phyloP scores from a whole-genome alignment of 2,797 vertebrate genomes.

The Urosaurus nigricauda region DNA sequence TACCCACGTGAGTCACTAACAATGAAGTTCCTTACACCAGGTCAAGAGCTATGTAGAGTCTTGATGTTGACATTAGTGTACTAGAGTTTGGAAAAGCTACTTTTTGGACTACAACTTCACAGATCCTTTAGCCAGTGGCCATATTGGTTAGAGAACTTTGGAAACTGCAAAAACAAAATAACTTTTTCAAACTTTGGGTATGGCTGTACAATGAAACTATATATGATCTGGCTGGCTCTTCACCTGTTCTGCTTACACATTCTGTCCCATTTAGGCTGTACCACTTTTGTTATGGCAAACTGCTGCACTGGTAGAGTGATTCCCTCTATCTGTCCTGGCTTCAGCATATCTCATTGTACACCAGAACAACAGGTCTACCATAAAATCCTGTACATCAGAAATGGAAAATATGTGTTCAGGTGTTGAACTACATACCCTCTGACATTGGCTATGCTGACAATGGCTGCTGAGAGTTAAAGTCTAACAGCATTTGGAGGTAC shows the following conservation, averaged over 20 bases:
- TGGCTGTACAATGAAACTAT: neutral
- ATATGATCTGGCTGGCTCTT: neutral
- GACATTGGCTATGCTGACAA: neutral
- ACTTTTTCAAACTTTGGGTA: neutral
- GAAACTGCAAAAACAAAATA: too few species aligned
- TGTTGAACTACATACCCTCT: neutral
- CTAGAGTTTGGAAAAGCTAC: too few species aligned
- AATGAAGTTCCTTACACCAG: neutral
- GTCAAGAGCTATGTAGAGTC: neutral
- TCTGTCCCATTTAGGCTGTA: neutral
- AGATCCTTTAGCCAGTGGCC: too few species aligned
- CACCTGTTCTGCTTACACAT: neutral
- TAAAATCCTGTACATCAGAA: neutral
- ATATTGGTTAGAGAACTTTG: too few species aligned
- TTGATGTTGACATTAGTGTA: neutral
- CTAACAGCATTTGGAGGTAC: neutral
- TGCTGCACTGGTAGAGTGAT: too few species aligned
- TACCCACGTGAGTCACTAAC: neutral
- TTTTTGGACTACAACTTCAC: too few species aligned
- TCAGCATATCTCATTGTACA: neutral
- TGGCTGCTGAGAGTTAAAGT: neutral
- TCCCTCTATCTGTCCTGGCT: neutral
- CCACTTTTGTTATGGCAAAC: neutral
- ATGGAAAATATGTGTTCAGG: neutral
- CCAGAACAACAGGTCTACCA: neutral